Conservation (phyloP, 2,797 vertebrate species). For the Sebastes flavidus region DNA sequence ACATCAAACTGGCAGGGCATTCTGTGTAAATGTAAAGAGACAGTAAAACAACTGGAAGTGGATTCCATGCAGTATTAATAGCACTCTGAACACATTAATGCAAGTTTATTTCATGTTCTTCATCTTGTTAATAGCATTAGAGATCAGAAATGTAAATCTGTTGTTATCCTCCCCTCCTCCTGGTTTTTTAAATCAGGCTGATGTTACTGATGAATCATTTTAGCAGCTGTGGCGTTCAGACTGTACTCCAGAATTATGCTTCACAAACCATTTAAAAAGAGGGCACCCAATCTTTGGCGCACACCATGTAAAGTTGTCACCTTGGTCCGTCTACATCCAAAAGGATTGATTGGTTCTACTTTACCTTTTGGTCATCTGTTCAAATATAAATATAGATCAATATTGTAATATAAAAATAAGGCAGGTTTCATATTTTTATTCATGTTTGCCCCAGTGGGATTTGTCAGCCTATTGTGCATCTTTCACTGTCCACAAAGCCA, state of each 20-base stretch:
- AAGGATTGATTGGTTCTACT: conserved; percentile 41
- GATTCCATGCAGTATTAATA: conserved; percentile 36
- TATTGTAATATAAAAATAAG: conserved; percentile 77
- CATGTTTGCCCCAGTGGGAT: not conserved
- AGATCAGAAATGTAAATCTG: not conserved
- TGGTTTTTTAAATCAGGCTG: not conserved
- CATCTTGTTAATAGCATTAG: conserved; percentile 4
- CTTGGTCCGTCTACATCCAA: conserved; percentile 55
- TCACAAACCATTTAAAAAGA: conserved; percentile 14
- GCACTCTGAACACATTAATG: conserved; percentile 17
- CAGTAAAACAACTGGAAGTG: not conserved
- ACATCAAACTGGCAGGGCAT: conserved; percentile 28
- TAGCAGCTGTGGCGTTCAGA: not conserved
- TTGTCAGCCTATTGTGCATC: conserved; percentile 11
- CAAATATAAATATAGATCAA: conserved; percentile 77
- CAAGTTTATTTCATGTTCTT: not conserved
- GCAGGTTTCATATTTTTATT: conserved; percentile 47
- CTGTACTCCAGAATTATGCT: not conserved
- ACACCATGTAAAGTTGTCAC: not conserved
- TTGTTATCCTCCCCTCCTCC: not conserved
- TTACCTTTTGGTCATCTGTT: conserved; percentile 68
- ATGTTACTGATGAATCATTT: not conserved
- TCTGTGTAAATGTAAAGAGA: conserved; percentile 24
- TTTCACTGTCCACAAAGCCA: conserved; percentile 9
- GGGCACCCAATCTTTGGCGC: conserved; percentile 7